Percentiles rank a stretch among this genome's conserved stretches.
Evolutionary conservation across 64 coral and sea anemone genomes (phyloP).

Genomic region (Pocillopora damicornis): DNA sequence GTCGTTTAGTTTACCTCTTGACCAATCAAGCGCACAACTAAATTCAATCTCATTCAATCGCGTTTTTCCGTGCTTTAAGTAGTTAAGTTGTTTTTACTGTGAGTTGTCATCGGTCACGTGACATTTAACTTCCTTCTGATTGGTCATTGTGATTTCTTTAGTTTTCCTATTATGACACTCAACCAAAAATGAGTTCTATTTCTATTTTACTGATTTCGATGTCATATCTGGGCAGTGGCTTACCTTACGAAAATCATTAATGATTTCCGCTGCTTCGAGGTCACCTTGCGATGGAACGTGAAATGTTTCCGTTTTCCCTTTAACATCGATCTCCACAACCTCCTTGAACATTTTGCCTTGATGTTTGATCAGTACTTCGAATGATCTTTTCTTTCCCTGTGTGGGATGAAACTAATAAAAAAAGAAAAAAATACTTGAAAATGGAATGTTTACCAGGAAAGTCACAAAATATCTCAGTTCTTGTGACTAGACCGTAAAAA

Average conservation of each 20-base stretch:
- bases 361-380: neutral
- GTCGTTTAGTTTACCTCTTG: too few relatives aligned
- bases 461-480: neutral
- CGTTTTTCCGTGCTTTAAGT: too few relatives aligned
- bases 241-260: constrained; percentile 44
- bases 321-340: constrained; percentile 6
- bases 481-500: neutral
- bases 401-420: neutral
- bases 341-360: neutral
- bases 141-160: too few relatives aligned
- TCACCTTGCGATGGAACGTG: constrained; percentile 1
- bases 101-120: too few relatives aligned
- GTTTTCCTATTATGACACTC: neutral
- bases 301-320: constrained; percentile 17
- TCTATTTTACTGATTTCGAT: neutral
- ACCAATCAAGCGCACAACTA: too few relatives aligned
- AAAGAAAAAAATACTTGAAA: neutral
- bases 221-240: neutral
- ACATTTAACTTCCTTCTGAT: too few relatives aligned
- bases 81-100: too few relatives aligned
- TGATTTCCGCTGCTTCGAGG: neutral
- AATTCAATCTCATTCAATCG: too few relatives aligned
- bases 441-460: neutral
- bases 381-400: neutral
- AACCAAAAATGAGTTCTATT: neutral